Evolutionary conservation across 2,797 vertebrate genomes (phyloP), one percentile per base, ranked within the genome.

Genomic region (Oreochromis mossambicus): DNA sequence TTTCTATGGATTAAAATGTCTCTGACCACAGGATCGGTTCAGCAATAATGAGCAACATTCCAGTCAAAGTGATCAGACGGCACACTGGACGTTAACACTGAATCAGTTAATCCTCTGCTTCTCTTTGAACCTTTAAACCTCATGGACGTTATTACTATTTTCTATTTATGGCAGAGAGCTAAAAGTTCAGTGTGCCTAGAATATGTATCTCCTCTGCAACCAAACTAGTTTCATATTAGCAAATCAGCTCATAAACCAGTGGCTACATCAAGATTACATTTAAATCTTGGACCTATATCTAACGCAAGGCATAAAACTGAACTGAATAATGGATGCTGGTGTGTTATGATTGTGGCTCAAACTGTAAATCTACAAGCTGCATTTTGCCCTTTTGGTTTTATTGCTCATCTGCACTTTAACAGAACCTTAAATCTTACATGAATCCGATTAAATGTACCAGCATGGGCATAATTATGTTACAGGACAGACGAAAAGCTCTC

Each of bases 361-460:
- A 86, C 85, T 52, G 75, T 29, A 51, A 48, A 87, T 82, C 51
- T 50, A 19, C 61, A 73, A 80, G 79, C 78, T 79, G 38, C 66
- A 83, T 87, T 91, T 89, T 88, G 86, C 83, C 89, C 89, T 90
- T 91, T 88, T n/a, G 32, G 9, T 89, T 92, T 94, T 91, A 89
- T 86, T 88, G 85, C 92, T 91, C 84, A 80, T 32, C 79, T 88
- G 87, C 88, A 89, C 88, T 91, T 91, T 88, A 89, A 90, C 82
- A 81, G 85, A 84, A 61, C 88, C 41, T 92, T 85, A 93, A 92
- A 88, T 84, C 75, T 81, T 81, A 78, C 89, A 80, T 51, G 68
- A 87, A 90, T 92, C 56, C 88, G 93, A 94, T 89, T 92, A 75
- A 92, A 79, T 79, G 83, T 79, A 88, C 84, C 87, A 90, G 89